phyloP scores from a whole-genome alignment of 1,140 invertebrate species.

The Linepithema humile region DNA sequence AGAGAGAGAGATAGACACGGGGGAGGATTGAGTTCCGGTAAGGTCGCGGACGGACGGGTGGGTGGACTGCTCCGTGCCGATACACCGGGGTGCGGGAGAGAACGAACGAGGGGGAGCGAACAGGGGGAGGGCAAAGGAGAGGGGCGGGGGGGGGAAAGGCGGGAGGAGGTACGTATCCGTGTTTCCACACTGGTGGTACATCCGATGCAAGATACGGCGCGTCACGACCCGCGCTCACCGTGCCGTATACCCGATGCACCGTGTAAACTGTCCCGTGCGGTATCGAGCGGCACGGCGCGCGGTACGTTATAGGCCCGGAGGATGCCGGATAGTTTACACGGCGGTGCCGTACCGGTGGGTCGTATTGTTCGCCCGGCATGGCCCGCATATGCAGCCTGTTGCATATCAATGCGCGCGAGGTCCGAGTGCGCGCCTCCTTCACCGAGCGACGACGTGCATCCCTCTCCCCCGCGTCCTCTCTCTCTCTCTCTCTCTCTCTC shows the following conservation, averaged over 20 bases:
- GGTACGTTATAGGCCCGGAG: conserved; percentile 67
- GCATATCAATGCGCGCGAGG: conserved; percentile 74
- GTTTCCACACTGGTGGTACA: conserved; percentile 83
- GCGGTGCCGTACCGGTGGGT: conserved; percentile 76
- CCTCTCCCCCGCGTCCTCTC: not conserved
- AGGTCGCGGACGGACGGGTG: conserved; percentile 45
- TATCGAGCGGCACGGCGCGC: conserved; percentile 61
- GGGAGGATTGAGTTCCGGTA: conserved; percentile 31
- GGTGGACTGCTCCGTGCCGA: conserved; percentile 37
- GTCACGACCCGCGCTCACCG: conserved; percentile 80
- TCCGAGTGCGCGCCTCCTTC: conserved; percentile 50
- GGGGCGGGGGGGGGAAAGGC: conserved; percentile 32
- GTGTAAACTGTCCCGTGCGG: conserved; percentile 73
- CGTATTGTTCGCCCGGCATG: conserved; percentile 73
- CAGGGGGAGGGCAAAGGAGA: not conserved
- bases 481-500: not conserved
- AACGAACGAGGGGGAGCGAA: conserved; percentile 3
- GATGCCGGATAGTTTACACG: conserved; percentile 78
- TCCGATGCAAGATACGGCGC: conserved; percentile 82
- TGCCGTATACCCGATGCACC: conserved; percentile 77
- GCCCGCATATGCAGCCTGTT: conserved; percentile 73
- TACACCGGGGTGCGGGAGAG: conserved; percentile 12
- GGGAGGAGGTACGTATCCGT: conserved; percentile 78
- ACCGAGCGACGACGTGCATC: conserved; percentile 28
- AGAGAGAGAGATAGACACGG: not conserved